A percentile compares a stretch with the other conserved stretches of the same genome.
Evolutionary conservation across 2,113 vertebrate genomes (phyloP).

Genomic region (Ellobius talpinus): DNA sequence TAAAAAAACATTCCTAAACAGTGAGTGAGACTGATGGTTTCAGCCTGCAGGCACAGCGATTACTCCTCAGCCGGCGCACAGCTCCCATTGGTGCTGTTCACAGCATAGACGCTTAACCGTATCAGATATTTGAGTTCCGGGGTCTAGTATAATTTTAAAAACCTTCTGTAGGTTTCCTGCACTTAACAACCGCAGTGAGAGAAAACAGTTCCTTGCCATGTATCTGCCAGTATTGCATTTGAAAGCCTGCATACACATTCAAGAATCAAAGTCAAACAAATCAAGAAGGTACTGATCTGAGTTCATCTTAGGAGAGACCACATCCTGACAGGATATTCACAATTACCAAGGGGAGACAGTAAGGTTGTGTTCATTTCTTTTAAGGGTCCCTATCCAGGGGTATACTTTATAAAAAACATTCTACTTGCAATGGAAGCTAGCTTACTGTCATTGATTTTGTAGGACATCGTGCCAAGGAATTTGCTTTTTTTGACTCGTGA

Average conservation of each 20-base stretch:
- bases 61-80: neutral
- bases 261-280: neutral
- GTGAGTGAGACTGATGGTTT: neutral
- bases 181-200: neutral
- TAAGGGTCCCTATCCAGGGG: neutral
- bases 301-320: neutral
- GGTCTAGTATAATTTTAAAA: neutral
- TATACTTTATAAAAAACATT: neutral
- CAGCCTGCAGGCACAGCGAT: neutral
- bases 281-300: neutral
- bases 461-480: neutral
- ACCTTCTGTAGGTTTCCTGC: neutral
- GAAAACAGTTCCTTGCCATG: neutral
- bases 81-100: neutral
- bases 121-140: neutral
- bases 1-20: neutral
- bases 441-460: neutral
- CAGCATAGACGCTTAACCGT: neutral
- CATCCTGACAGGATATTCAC: neutral
- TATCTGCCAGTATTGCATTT: neutral
- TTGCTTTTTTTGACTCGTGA: neutral
- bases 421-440: neutral
- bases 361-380: neutral
- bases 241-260: neutral
- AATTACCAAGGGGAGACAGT: slow-evolving; percentile 38